Evolutionary conservation across 30 jellyfish, hydroid and myxozoan species (phyloP), one percentile per base, ranked within the genome.

Genomic region (Morbakka virulenta): DNA sequence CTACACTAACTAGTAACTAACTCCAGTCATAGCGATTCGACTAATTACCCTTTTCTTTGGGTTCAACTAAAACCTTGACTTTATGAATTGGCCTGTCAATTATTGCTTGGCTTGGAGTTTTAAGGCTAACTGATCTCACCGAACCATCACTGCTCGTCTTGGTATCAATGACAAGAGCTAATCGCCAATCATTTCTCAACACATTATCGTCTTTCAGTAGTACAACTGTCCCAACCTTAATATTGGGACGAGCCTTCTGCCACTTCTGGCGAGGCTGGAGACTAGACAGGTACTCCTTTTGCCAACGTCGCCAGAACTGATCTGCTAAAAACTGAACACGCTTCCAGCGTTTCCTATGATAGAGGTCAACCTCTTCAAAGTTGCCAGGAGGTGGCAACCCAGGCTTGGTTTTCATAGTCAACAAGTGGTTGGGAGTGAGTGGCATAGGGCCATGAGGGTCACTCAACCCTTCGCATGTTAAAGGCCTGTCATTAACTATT

Each of bases 311-410:
- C 80, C 80, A 67, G 35, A 67, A 67, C 80, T 67, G 67, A 67
- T 67, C 35, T 24, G 80, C 80, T 49, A 67, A 67, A 35, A 4
- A 49, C 67, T 67, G 80, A 67, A 67, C 67, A 30, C 80, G 64
- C 35, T 67, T 67, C 80, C 80, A 67, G 64, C 76, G 83, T 71
- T 50, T 47, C 2, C 48, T 35, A 57, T 28, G 50, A 48, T 71
- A 71, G n/a, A 48, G 31, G 51, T 71, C 83, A 26, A 49, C 73
- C 50, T 29, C 48, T 50, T 73, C 53, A 50, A 73, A 73, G 77
- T 36, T 50, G 51, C 85, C 80, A 0, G 85, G 79, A 28, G 79
- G 85, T 28, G 85, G 85, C n/a, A 73, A 66, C 35, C 51, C 4
- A 50, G 53, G 31, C 62, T 73, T 73, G 35, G 77, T 31, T 57